These are phyloP conservation scores for Drosophila chauvacae DNA, from an alignment of 1,140 invertebrate genomes.

Conservation along the genomic window DNA sequence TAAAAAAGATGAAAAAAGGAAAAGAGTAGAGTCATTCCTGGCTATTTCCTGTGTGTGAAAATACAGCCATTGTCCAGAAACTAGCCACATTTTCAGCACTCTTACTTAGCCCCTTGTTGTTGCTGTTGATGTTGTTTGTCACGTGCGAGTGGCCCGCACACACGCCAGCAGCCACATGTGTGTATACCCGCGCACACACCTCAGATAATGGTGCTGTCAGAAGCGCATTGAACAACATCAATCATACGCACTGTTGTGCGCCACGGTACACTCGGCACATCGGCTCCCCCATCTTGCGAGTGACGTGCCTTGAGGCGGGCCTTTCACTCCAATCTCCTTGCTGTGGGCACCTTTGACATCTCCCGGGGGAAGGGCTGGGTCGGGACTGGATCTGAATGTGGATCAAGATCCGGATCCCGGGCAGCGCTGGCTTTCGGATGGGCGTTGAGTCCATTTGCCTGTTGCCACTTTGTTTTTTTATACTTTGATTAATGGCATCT, in stretches of 20 bases:
- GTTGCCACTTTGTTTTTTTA: slow-evolving; percentile 44
- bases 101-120: neutral
- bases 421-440: neutral
- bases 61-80: neutral
- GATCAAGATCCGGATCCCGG: slow-evolving; percentile 2
- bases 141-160: slow-evolving; percentile 40
- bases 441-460: slow-evolving; percentile 33
- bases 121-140: slow-evolving; percentile 49
- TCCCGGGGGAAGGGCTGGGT: slow-evolving; percentile 2
- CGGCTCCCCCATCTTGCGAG: slow-evolving; percentile 45
- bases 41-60: neutral
- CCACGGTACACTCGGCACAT: slow-evolving; percentile 20
- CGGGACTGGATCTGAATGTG: slow-evolving; percentile 13
- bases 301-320: slow-evolving; percentile 57
- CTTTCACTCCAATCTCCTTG: slow-evolving; percentile 39
- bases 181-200: slow-evolving; percentile 31
- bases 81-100: neutral
- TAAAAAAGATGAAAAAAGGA: neutral
- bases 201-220: slow-evolving; percentile 72
- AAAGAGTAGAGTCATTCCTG: neutral
- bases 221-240: slow-evolving; percentile 70
- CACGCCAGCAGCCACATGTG: slow-evolving; percentile 24
- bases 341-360: slow-evolving; percentile 39
- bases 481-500: slow-evolving; percentile 44
- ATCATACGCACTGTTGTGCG: slow-evolving; percentile 69